A percentile compares a stretch with the other conserved stretches of the same genome.
phyloP scores from a whole-genome alignment of 2,888 invertebrate genomes.

The Chrysopilus asiliformis region DNA sequence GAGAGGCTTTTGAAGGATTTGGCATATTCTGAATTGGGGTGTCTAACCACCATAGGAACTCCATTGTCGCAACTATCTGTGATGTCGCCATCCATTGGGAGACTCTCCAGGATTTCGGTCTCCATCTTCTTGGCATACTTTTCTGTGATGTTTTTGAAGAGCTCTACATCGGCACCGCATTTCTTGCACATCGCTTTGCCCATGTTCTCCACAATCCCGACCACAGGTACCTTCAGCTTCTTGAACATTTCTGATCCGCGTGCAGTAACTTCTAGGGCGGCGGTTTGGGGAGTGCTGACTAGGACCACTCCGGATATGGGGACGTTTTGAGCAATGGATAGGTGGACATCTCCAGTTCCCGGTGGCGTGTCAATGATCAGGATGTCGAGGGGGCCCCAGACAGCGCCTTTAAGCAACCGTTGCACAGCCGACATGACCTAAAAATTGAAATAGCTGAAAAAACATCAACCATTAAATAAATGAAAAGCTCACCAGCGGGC shows the following conservation, averaged over 20 bases:
- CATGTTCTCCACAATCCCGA: constrained; percentile 91
- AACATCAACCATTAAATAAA: too few relatives aligned
- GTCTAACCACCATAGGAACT: constrained; percentile 26
- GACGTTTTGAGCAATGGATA: constrained; percentile 80
- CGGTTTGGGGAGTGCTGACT: constrained; percentile 84
- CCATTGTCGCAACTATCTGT: constrained; percentile 31
- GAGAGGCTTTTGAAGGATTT: constrained; percentile 21
- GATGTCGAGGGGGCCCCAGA: constrained; percentile 79
- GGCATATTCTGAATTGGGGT: constrained; percentile 25
- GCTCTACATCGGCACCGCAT: constrained; percentile 55
- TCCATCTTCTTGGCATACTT: constrained; percentile 50
- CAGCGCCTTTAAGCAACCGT: constrained; percentile 69
- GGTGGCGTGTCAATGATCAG: constrained; percentile 91
- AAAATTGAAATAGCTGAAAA: too few relatives aligned
- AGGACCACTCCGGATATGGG: constrained; percentile 78
- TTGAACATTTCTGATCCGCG: constrained; percentile 81
- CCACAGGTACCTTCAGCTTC: constrained; percentile 65
- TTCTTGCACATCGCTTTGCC: constrained; percentile 61
- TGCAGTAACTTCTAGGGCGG: constrained; percentile 73
- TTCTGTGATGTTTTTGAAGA: constrained; percentile 58
- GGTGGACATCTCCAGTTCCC: constrained; percentile 90
- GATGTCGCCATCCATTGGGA: constrained; percentile 29
- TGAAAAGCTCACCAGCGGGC: too few relatives aligned
- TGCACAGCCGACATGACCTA: constrained; percentile 92
- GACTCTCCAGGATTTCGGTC: constrained; percentile 49